Evolutionary conservation across 2,113 vertebrate genomes (phyloP).

Genomic region (Tragelaphus imberbis): DNA sequence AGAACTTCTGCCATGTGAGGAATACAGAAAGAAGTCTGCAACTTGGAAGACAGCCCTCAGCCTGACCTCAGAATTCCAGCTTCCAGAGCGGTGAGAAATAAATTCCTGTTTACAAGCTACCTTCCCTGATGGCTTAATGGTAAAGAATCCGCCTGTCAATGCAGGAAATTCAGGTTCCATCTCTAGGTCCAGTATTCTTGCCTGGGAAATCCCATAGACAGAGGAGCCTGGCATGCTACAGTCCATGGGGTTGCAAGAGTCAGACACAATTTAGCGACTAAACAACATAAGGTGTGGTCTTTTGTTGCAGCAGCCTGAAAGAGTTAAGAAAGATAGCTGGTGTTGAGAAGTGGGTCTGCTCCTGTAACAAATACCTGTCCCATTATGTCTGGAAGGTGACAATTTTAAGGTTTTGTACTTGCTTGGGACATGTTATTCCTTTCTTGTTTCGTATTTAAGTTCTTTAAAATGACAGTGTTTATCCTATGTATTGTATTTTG

Average conservation of each 20-base stretch:
- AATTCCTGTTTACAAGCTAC: background rate
- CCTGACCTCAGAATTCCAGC: background rate
- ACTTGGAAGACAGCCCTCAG: background rate
- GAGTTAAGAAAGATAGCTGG: background rate
- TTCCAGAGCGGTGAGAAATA: background rate
- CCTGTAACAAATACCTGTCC: background rate
- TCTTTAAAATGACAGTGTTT: background rate
- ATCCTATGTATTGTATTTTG: background rate
- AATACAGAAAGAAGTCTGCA: background rate
- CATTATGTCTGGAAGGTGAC: background rate
- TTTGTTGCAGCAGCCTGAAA: background rate
- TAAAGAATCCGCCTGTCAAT: background rate
- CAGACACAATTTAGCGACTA: background rate
- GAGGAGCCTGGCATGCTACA: background rate
- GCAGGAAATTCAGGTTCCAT: background rate
- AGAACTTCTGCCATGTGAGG: background rate
- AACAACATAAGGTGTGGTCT: background rate
- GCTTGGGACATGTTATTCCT: background rate
- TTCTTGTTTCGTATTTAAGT: background rate
- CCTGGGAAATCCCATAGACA: background rate
- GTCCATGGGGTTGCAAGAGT: background rate
- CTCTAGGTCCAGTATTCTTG: background rate
- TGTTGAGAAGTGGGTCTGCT: background rate
- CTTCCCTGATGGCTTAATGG: background rate
- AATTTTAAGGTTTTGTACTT: background rate